Conservation (phyloP, 2,797 vertebrate species). For the Geranospiza caerulescens region DNA sequence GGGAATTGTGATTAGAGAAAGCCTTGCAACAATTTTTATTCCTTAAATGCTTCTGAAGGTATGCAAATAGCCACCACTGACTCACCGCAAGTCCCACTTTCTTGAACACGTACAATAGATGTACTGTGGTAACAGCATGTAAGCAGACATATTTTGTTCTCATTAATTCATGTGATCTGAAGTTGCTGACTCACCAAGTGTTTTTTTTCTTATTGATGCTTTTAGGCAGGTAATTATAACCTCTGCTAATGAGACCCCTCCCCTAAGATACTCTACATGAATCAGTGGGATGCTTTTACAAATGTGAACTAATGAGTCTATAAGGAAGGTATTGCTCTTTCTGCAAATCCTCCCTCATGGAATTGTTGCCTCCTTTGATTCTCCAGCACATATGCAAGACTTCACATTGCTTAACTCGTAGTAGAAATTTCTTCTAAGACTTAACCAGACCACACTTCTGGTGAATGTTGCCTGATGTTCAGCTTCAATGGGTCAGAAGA, state of each 20-base stretch:
- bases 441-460: neutral
- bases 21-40: neutral
- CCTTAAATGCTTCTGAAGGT: neutral
- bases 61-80: neutral
- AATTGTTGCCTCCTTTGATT: neutral
- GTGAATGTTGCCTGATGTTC: neutral
- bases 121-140: neutral
- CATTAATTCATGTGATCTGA: neutral
- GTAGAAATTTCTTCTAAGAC: neutral
- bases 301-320: neutral
- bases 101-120: too few species aligned
- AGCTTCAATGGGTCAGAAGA: neutral
- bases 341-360: neutral
- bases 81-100: neutral
- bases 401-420: neutral
- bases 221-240: neutral
- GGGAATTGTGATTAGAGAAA: neutral
- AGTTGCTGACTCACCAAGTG: neutral
- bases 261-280: neutral
- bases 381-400: neutral
- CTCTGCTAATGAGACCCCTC: neutral
- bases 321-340: neutral
- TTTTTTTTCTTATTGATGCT: neutral
- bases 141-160: neutral
- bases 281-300: neutral